Evolutionary conservation across 2,888 invertebrate genomes (phyloP).

Genomic region (Polydesmus complanatus): DNA sequence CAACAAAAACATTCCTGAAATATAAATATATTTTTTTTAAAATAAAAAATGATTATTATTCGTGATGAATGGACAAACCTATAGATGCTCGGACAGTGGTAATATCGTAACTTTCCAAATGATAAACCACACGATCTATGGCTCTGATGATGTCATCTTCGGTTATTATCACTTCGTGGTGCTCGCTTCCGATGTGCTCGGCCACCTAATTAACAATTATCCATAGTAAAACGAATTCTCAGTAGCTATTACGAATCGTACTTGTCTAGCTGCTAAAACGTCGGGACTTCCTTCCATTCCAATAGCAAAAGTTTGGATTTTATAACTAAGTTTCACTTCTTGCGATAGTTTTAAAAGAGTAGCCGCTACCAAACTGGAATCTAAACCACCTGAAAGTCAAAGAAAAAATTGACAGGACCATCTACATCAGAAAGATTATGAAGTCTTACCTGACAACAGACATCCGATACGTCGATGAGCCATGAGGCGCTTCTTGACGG

Average conservation of each 20-base stretch:
- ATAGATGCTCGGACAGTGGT: constrained; percentile 69
- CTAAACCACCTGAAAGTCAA: constrained; percentile 46
- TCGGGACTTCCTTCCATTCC: constrained; percentile 83
- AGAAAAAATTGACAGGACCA: background rate
- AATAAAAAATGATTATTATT: background rate
- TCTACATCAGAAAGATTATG: background rate
- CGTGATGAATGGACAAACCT: constrained; percentile 27
- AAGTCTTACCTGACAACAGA: constrained; percentile 51
- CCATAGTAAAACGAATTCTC: background rate
- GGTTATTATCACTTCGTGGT: constrained; percentile 75
- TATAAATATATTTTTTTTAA: background rate
- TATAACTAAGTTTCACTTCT: constrained; percentile 27
- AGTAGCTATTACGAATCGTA: constrained; percentile 27
- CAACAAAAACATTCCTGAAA: constrained; percentile 59
- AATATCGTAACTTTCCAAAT: constrained; percentile 78
- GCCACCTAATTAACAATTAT: constrained; percentile 35
- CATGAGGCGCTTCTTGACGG: constrained; percentile 72
- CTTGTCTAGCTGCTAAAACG: constrained; percentile 65
- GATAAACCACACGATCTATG: constrained; percentile 69
- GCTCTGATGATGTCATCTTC: constrained; percentile 58
- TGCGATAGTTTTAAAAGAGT: constrained; percentile 32
- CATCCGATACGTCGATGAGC: constrained; percentile 72
- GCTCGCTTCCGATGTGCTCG: constrained; percentile 69
- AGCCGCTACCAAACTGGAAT: constrained; percentile 66
- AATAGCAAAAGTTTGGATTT: constrained; percentile 67